Percentiles rank a stretch among this genome's conserved stretches.
Evolutionary conservation across 2,888 invertebrate genomes (phyloP).

Genomic region (Amphipoea oculea): DNA sequence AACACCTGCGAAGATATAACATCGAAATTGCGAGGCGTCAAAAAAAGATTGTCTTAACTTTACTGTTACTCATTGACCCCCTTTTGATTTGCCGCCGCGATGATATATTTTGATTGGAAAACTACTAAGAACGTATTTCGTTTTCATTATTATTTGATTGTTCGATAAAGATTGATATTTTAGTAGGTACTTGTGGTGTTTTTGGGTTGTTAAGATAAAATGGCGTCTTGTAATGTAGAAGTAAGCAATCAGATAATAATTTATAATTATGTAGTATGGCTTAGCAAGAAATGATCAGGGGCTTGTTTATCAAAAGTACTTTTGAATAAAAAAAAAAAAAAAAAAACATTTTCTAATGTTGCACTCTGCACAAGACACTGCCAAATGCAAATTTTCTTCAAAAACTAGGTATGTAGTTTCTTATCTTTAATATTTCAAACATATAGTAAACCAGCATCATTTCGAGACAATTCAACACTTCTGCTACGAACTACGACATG

Average conservation of each 20-base stretch:
- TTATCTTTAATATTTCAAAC: background rate
- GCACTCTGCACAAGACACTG: background rate
- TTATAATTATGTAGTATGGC: background rate
- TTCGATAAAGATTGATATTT: constrained; percentile 26
- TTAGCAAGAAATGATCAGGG: background rate
- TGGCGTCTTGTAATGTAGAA: constrained; percentile 1
- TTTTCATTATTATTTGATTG: constrained; percentile 47
- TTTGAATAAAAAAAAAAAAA: background rate
- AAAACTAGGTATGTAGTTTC: background rate
- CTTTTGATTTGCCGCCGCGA: constrained; percentile 45
- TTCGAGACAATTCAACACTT: background rate
- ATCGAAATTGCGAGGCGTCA: constrained; percentile 43
- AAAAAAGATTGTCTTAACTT: constrained; percentile 61
- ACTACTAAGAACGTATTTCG: constrained; percentile 34
- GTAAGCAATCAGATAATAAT: background rate
- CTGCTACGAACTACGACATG: background rate
- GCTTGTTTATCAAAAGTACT: background rate
- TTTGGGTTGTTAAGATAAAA: background rate
- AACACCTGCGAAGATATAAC: constrained; percentile 49
- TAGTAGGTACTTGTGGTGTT: background rate
- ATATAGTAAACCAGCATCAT: background rate
- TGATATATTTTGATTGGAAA: constrained; percentile 66
- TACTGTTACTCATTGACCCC: constrained; percentile 67
- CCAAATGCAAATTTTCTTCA: background rate
- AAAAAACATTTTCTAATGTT: background rate